These are phyloP conservation scores for Spilogale gracilis DNA, from an alignment of 2,113 vertebrate genomes.

Conservation along the genomic window DNA sequence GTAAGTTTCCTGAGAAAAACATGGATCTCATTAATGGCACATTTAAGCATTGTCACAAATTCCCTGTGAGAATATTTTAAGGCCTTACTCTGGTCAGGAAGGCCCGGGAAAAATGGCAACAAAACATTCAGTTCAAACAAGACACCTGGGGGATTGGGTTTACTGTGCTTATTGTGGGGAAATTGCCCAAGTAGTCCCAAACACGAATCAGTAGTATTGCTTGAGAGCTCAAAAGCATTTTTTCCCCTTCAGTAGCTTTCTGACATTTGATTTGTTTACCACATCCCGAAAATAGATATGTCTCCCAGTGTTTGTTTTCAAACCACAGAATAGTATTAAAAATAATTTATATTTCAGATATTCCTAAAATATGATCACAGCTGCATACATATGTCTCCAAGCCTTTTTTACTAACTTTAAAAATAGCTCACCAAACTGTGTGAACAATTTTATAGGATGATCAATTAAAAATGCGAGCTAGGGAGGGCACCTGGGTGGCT, in stretches of 20 bases:
- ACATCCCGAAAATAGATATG: slow-evolving; percentile 75
- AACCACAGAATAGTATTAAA: slow-evolving; percentile 49
- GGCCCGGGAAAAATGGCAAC: neutral
- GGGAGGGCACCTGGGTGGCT: no score
- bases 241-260: neutral
- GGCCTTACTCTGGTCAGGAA: neutral
- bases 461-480: neutral
- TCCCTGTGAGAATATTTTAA: neutral
- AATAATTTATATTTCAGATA: slow-evolving; percentile 81
- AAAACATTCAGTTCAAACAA: neutral
- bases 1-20: neutral
- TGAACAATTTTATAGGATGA: slow-evolving; percentile 13
- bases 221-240: neutral
- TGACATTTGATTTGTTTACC: slow-evolving; percentile 46
- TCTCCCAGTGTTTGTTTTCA: slow-evolving; percentile 60
- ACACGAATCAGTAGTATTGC: neutral
- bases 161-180: neutral
- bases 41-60: neutral
- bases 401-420: slow-evolving; percentile 43
- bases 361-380: slow-evolving; percentile 76
- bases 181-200: neutral
- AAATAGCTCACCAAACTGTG: slow-evolving; percentile 34
- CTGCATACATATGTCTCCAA: slow-evolving; percentile 37
- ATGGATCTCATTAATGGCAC: neutral
- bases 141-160: neutral